Evolutionary conservation across 2,888 invertebrate species (phyloP).

Genomic region (Idaea aversata): DNA sequence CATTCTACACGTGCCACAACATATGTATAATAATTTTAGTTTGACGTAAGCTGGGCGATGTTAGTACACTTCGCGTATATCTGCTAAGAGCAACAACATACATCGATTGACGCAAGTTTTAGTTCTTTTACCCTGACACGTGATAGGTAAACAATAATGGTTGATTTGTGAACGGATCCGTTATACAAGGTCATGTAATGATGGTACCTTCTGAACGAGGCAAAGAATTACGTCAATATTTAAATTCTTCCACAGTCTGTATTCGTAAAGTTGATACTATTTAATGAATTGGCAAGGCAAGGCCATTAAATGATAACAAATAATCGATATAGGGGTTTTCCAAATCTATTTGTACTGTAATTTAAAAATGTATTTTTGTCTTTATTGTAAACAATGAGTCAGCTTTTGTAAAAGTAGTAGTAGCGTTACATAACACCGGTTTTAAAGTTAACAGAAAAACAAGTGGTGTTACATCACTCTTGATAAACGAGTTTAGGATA

Average conservation of each 20-base stretch:
- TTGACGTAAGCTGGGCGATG: conserved; percentile 23
- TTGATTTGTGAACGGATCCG: conserved; percentile 9
- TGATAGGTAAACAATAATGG: conserved; percentile 28
- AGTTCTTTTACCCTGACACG: conserved; percentile 33
- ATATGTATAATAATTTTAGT: conserved; percentile 42
- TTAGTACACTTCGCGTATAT: conserved; percentile 51
- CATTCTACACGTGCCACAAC: conserved; percentile 36
- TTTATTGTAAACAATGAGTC: background rate
- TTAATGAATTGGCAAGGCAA: conserved; percentile 6
- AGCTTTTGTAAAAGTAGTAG: conserved; percentile 1
- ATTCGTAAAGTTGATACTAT: background rate
- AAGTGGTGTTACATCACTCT: background rate
- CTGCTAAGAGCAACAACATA: conserved; percentile 58
- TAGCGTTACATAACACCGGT: background rate
- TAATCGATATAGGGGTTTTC: conserved; percentile 10
- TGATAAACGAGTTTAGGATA: background rate
- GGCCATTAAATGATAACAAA: conserved; percentile 16
- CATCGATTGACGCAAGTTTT: conserved; percentile 61
- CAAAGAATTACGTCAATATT: background rate
- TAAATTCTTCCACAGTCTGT: background rate
- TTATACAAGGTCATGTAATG: background rate
- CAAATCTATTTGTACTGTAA: background rate
- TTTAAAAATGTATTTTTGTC: background rate
- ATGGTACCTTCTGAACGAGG: background rate
- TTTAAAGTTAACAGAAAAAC: background rate